phyloP scores from a whole-genome alignment of 2,888 invertebrate genomes.

The Calliopum simillimum region DNA sequence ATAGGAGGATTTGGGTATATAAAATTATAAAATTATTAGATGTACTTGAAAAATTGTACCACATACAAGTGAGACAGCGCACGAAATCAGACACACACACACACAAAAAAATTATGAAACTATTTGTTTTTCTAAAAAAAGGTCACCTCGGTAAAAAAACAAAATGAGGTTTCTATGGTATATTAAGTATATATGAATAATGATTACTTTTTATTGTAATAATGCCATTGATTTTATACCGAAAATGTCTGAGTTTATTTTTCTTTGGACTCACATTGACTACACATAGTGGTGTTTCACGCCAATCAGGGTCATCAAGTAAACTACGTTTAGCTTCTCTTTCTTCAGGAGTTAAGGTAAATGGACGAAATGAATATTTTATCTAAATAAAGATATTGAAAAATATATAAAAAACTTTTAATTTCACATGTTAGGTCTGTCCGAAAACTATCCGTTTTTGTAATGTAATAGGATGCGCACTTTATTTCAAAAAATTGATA shows the following conservation, averaged over 20 bases:
- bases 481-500: too few species aligned
- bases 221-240: too few species aligned
- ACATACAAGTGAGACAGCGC: neutral
- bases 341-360: constrained; percentile 73
- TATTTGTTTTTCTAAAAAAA: neutral
- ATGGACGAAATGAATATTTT: constrained; percentile 76
- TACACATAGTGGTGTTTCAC: constrained; percentile 74
- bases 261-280: constrained; percentile 75
- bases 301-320: constrained; percentile 73
- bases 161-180: neutral
- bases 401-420: neutral
- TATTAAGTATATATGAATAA: too few species aligned
- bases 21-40: too few species aligned
- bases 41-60: too few species aligned
- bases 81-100: constrained; percentile 19
- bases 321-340: constrained; percentile 71
- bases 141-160: constrained; percentile 26
- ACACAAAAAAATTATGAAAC: constrained; percentile 22
- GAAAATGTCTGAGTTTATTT: too few species aligned
- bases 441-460: too few species aligned
- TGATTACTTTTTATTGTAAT: too few species aligned
- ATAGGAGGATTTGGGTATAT: constrained; percentile 51
- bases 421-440: neutral
- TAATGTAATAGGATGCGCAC: too few species aligned
- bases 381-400: constrained; percentile 68